Evolutionary conservation across 2,113 vertebrate species (phyloP).

Genomic region (Zeus faber): DNA sequence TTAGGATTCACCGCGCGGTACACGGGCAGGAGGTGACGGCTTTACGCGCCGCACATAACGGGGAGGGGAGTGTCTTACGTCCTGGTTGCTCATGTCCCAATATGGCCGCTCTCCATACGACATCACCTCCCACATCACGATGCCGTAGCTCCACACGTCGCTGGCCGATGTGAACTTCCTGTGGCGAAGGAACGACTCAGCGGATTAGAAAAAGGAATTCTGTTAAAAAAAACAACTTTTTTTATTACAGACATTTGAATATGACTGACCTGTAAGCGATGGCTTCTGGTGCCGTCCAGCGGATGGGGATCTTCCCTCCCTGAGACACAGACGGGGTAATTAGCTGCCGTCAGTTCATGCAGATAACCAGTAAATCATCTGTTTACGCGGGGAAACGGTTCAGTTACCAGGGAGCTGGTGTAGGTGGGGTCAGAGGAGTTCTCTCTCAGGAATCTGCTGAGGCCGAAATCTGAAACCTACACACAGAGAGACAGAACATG

Average conservation of each 20-base stretch:
- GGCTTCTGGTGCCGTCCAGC: conserved; percentile 83
- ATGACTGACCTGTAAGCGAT: conserved; percentile 66
- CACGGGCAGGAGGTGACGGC: neutral
- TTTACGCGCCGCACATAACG: conserved; percentile 14
- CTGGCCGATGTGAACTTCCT: conserved; percentile 83
- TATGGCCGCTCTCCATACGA: conserved; percentile 81
- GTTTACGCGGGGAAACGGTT: neutral
- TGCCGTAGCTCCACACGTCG: conserved; percentile 82
- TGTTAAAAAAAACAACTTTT: no score
- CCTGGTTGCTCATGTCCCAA: conserved; percentile 82
- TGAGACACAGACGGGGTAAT: conserved; percentile 33
- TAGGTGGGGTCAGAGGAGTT: conserved; percentile 62
- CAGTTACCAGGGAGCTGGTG: conserved; percentile 63
- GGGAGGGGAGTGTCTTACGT: conserved; percentile 53
- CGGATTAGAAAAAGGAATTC: neutral
- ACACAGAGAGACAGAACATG: neutral
- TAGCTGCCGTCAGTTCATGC: no score
- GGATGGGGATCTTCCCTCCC: conserved; percentile 83
- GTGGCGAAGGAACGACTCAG: conserved; percentile 26
- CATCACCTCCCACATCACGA: conserved; percentile 86
- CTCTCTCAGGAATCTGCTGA: conserved; percentile 59
- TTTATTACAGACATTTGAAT: neutral
- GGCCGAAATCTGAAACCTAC: conserved; percentile 62
- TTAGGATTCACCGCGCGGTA: conserved; percentile 74
- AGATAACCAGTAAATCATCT: neutral